A percentile compares a stretch with the other conserved stretches of the same genome.
Evolutionary conservation across 2,888 invertebrate species (phyloP).

Genomic region (Byasa hedistus): DNA sequence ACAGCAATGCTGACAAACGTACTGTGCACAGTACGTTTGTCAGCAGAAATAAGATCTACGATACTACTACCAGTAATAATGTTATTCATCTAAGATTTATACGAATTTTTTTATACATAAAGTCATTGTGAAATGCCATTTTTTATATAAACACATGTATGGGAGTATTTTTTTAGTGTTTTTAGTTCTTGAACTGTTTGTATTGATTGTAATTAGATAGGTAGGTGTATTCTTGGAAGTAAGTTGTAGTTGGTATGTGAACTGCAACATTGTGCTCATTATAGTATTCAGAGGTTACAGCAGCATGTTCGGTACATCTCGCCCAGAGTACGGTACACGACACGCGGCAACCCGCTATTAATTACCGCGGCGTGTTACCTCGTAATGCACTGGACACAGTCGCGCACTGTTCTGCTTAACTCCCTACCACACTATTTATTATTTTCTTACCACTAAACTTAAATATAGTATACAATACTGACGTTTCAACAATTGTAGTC

Average conservation of each 20-base stretch:
- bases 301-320: constrained; percentile 27
- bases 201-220: no score
- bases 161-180: no score
- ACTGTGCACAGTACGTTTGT: no score
- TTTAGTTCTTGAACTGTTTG: no score
- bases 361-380: constrained; percentile 72
- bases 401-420: constrained; percentile 37
- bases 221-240: background rate
- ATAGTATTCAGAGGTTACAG: constrained; percentile 19
- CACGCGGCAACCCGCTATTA: constrained; percentile 48
- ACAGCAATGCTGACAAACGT: no score
- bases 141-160: no score
- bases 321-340: constrained; percentile 23
- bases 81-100: no score
- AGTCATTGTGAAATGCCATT: no score
- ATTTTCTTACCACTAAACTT: constrained; percentile 13
- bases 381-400: constrained; percentile 62
- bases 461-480: background rate
- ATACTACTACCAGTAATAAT: no score
- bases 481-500: no score
- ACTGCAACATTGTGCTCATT: constrained; percentile 14
- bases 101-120: no score
- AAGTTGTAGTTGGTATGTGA: constrained; percentile 8
- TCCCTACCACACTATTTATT: constrained; percentile 23
- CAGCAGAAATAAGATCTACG: no score